Conservation (phyloP, 2,113 vertebrate species). For the Noctilio leporinus region DNA sequence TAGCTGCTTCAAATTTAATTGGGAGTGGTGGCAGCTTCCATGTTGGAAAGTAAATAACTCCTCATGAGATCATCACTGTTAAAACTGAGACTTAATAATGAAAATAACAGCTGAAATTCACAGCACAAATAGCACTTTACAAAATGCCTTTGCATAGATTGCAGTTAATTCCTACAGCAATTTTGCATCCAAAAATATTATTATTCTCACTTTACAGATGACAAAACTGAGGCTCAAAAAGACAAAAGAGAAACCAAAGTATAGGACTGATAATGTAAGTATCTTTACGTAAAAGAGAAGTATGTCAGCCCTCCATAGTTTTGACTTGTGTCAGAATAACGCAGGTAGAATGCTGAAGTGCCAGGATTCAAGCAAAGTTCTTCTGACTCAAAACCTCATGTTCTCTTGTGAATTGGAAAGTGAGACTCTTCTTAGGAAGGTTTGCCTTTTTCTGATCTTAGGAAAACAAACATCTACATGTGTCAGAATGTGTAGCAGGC, state of each 20-base stretch:
- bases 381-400: not conserved
- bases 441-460: not conserved
- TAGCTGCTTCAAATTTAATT: not conserved
- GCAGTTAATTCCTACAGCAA: not conserved
- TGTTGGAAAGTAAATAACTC: not conserved
- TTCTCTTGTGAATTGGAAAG: not conserved
- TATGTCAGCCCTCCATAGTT: not conserved
- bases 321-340: not conserved
- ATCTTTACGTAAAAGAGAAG: not conserved
- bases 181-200: not conserved
- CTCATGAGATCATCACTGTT: not conserved
- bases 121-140: not conserved
- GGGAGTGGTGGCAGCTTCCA: not conserved
- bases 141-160: not conserved
- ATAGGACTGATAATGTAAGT: not conserved
- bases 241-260: not conserved
- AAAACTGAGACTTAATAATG: not conserved
- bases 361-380: not conserved
- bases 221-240: not conserved
- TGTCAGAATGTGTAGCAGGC: not conserved
- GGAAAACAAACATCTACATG: not conserved
- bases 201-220: constrained; percentile 10
- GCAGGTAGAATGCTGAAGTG: not conserved
- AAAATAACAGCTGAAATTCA: not conserved
- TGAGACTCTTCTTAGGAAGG: not conserved